phyloP scores from a whole-genome alignment of 2,888 invertebrate genomes.

The Troides helena region DNA sequence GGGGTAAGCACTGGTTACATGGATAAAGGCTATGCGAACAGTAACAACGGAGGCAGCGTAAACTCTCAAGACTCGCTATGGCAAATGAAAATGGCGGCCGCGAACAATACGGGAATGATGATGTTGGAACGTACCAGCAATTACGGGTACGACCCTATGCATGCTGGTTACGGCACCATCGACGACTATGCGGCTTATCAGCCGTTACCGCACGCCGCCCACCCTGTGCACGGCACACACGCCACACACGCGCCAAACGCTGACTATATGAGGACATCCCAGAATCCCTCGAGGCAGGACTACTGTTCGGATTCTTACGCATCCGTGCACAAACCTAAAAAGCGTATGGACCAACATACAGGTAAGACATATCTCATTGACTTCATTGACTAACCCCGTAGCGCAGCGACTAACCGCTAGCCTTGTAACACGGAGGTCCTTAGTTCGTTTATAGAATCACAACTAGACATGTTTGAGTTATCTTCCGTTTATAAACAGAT shows the following conservation, averaged over 20 bases:
- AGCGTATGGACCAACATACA: constrained; percentile 91
- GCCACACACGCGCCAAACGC: constrained; percentile 85
- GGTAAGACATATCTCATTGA: constrained; percentile 70
- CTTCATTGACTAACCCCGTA: too few relatives aligned
- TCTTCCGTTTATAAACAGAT: too few relatives aligned
- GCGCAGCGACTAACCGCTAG: too few relatives aligned
- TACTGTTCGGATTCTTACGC: constrained; percentile 94
- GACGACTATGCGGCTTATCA: constrained; percentile 89
- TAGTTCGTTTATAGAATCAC: too few relatives aligned
- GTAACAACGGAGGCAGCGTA: constrained; percentile 96
- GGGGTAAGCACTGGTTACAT: constrained; percentile 81
- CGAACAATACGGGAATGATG: constrained; percentile 83
- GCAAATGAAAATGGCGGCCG: constrained; percentile 95
- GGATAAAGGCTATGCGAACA: constrained; percentile 95
- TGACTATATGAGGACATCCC: constrained; percentile 84
- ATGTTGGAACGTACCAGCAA: constrained; percentile 84
- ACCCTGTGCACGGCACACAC: constrained; percentile 90
- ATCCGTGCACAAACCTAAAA: constrained; percentile 94
- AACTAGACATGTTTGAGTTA: too few relatives aligned
- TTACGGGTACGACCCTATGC: constrained; percentile 87
- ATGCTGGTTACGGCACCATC: constrained; percentile 90
- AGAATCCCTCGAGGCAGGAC: constrained; percentile 92
- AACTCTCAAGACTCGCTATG: constrained; percentile 96
- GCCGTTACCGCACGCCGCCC: constrained; percentile 82
- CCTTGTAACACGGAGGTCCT: too few relatives aligned